Conservation (phyloP, 2,113 vertebrate genomes). For the Grammomys dolichurus region DNA sequence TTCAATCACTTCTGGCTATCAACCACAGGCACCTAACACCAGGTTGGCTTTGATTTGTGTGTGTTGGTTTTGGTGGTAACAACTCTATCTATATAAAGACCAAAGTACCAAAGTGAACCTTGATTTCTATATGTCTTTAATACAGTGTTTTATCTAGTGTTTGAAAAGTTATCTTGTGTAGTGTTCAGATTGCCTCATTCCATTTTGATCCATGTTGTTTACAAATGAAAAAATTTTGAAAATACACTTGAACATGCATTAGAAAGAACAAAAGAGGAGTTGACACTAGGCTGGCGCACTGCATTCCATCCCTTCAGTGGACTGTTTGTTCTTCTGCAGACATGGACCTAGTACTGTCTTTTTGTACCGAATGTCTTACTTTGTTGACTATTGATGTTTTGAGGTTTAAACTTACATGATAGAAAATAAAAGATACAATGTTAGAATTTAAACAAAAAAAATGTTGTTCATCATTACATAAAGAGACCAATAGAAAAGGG, state of each 20-base stretch:
- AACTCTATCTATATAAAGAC: constrained; percentile 88
- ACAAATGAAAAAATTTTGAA: constrained; percentile 86
- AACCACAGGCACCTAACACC: constrained; percentile 83
- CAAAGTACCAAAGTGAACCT: constrained; percentile 92
- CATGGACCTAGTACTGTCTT: constrained; percentile 88
- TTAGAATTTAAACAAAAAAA: constrained; percentile 85
- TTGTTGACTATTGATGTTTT: constrained; percentile 90
- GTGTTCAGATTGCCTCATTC: constrained; percentile 88
- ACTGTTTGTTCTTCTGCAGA: constrained; percentile 89
- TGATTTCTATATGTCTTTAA: constrained; percentile 88
- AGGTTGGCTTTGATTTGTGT: constrained; percentile 85
- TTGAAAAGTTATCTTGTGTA: constrained; percentile 90
- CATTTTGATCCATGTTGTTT: constrained; percentile 90
- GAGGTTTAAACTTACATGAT: constrained; percentile 90
- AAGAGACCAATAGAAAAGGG: not conserved
- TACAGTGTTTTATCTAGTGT: constrained; percentile 89
- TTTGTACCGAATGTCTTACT: constrained; percentile 88
- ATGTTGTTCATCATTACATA: not conserved
- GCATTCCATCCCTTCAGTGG: constrained; percentile 82
- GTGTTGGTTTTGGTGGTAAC: constrained; percentile 85
- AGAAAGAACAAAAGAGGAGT: constrained; percentile 76
- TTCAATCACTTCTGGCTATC: constrained; percentile 83
- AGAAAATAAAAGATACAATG: constrained; percentile 91
- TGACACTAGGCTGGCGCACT: constrained; percentile 78
- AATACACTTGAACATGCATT: constrained; percentile 87